Base-by-base conservation (phyloP, 2,797 vertebrate species). In the Sebastes hopkinsi region DNA sequence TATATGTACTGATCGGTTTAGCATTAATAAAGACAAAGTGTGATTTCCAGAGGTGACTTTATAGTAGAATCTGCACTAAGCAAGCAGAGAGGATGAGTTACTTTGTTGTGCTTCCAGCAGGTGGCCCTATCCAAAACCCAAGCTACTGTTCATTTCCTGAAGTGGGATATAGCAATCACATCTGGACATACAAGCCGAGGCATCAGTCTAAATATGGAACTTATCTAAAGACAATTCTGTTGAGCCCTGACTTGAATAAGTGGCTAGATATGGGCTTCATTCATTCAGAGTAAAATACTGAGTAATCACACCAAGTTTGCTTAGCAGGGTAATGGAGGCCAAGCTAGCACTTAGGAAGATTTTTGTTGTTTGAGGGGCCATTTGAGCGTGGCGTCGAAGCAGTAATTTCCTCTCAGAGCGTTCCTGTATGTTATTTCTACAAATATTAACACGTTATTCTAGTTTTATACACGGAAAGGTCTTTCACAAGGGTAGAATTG, bases 71-170 rank as follows among this genome's bases (percentile, higher is more conserved):
- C 46, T 64, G 34, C 16, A 16, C 65, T 46, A 58, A 67, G 22
- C 50, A n/a, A 67, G 61, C 18, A 61, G n/a, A 68, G 60, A 65
- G 20, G 66, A 25, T n/a, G n/a, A 56, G 65, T 50, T 50, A 69
- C 69, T 56, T 67, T 75, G 38, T 34, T 58, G 36, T 75, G 55
- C 61, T 77, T 85, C 78, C 74, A 82, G 69, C 67, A 86, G 75
- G 75, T 81, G 72, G 77, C 73, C 70, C 9, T 32, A 60, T 64
- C 61, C 66, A 82, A 54, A 82, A 75, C 27, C 67, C 58, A 76
- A 79, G 83, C 74, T 67, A 66, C 85, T 80, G 68, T 89, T 92
- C 78, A 92, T 92, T 91, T 93, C 88, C 90, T 92, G 84, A 79
- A 58, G 58, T 52, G 27, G 85, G 77, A 88, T 84, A 65, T 50